Percentiles rank a stretch among this genome's conserved stretches.
These are phyloP conservation scores for Propithecus coquereli DNA, from an alignment of 2,113 vertebrate genomes.

Conservation along the genomic window DNA sequence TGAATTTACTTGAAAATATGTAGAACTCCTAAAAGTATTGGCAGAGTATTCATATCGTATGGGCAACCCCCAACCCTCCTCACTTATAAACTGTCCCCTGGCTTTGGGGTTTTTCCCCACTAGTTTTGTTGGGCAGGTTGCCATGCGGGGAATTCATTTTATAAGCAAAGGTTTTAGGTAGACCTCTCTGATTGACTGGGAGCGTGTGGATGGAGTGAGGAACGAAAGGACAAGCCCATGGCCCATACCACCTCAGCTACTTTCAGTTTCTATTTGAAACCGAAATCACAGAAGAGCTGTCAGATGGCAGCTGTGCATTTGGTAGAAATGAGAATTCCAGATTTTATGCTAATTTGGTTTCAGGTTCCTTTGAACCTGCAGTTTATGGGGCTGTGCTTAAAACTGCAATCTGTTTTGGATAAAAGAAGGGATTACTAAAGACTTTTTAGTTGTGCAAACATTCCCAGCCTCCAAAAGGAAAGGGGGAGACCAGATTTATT, in stretches of 20 bases:
- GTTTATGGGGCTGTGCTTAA: slow-evolving; percentile 83
- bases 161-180: not conserved
- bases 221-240: slow-evolving; percentile 35
- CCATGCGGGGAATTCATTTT: not conserved
- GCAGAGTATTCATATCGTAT: not conserved
- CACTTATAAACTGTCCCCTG: not conserved
- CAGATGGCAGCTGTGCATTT: slow-evolving; percentile 81
- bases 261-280: slow-evolving; percentile 81
- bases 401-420: slow-evolving; percentile 86
- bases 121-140: not conserved
- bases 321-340: slow-evolving; percentile 86
- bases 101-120: not conserved
- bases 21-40: not conserved
- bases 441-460: slow-evolving; percentile 81
- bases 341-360: slow-evolving; percentile 87
- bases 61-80: not conserved
- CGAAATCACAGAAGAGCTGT: slow-evolving; percentile 80
- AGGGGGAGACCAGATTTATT: slow-evolving; percentile 73
- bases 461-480: slow-evolving; percentile 64
- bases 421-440: slow-evolving; percentile 84
- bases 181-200: not conserved
- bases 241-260: slow-evolving; percentile 76
- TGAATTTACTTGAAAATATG: not conserved
- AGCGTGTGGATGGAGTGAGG: not conserved
- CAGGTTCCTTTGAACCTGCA: slow-evolving; percentile 87